Conservation (phyloP, 2,113 vertebrate species). For the human (Homo sapiens) region GRCh38 chr3:18656501-18657000, state of each 20-base stretch:
- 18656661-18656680: neutral
- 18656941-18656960: conserved; percentile 70
- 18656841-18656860: neutral
- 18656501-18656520: conserved; percentile 47
- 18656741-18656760: neutral
- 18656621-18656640: neutral
- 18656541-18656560: neutral
- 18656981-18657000: conserved; percentile 62
- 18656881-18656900: conserved; percentile 6
- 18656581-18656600: neutral
- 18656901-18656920: conserved; percentile 50
- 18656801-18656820: neutral
- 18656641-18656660: conserved; percentile 42
- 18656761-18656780: neutral
- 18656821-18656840: neutral
- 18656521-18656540: conserved; percentile 39
- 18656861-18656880: neutral
- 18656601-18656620: neutral
- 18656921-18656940: conserved; percentile 70
- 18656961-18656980: conserved; percentile 62
- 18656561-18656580: neutral
- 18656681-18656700: neutral
- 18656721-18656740: neutral
- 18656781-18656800: neutral
- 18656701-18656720: neutral